Evolutionary conservation across 1,140 invertebrate species (phyloP).

Genomic region (Plodia interpunctella): DNA sequence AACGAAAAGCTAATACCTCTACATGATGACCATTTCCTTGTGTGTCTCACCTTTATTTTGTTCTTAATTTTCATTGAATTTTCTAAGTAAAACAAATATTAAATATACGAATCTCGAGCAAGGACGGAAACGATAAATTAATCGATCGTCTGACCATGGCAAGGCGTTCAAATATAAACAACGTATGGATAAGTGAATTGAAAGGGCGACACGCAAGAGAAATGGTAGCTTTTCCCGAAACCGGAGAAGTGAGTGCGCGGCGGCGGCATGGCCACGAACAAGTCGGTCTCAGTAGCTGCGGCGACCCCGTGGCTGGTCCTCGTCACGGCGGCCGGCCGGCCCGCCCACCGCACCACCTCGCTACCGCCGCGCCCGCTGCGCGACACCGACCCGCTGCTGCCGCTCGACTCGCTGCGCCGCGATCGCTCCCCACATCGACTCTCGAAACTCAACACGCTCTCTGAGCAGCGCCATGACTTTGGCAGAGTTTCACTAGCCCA

Average conservation of each 20-base stretch:
- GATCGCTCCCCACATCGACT: slow-evolving; percentile 41
- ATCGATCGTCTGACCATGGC: background rate
- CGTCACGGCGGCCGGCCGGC: slow-evolving; percentile 68
- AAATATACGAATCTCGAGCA: slow-evolving; percentile 6
- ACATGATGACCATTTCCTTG: slow-evolving; percentile 51
- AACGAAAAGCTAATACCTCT: slow-evolving; percentile 53
- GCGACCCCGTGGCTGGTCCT: slow-evolving; percentile 66
- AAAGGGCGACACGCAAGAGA: slow-evolving; percentile 75
- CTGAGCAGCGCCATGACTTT: slow-evolving; percentile 68
- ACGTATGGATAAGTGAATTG: slow-evolving; percentile 72
- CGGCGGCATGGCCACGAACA: slow-evolving; percentile 64
- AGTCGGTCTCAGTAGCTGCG: slow-evolving; percentile 66
- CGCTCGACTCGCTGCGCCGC: slow-evolving; percentile 52
- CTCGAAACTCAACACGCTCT: slow-evolving; percentile 58
- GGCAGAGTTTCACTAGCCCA: slow-evolving; percentile 61
- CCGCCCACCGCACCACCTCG: slow-evolving; percentile 62
- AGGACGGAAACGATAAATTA: slow-evolving; percentile 23
- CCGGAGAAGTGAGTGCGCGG: slow-evolving; percentile 68
- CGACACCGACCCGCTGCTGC: slow-evolving; percentile 38
- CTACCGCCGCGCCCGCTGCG: slow-evolving; percentile 30
- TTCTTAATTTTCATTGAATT: background rate
- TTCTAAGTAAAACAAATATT: slow-evolving; percentile 9
- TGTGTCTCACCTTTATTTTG: slow-evolving; percentile 23
- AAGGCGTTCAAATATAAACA: slow-evolving; percentile 58
- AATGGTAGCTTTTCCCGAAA: slow-evolving; percentile 75